Base-by-base conservation (phyloP, 1,140 invertebrate species). In the Lordiphosa mommai region DNA sequence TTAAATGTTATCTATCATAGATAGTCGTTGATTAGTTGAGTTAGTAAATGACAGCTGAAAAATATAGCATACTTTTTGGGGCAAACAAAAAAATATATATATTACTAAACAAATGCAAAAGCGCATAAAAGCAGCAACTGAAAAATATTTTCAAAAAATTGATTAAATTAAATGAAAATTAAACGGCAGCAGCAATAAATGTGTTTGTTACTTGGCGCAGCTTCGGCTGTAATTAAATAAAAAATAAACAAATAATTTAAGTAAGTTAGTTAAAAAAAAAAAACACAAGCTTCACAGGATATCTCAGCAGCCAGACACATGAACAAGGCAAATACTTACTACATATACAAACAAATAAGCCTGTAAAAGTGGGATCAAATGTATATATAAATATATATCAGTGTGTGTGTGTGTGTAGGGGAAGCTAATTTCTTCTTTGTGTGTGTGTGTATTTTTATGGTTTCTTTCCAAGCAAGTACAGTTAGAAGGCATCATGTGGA, bases 261-360 rank as follows among this genome's bases (percentile, higher is more conserved):
- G 57, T 55, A 65, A 46, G 65, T 82, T 53, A 65, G 72, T 63
- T 44, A 51, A 40, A 17, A 55, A 67, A 7, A 41, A 41, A n/a
- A 1, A 17, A 27, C 17, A 41, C 5, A 48, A 36, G 37, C 58
- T 30, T 14, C 16, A n/a, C n/a, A n/a, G n/a, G 44, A 4, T 2
- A 20, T 20, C 0, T 20, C 46, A 43, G 32, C 36, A 30, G 27
- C 37, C 14, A n/a, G 27, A 65, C 38, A 74, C 58, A 77, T 49
- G 53, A 60, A 65, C 55, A 57, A 72, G 58, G 72, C 63, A 52
- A 77, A 84, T 87, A 87, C 84, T 87, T 87, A 87, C 84, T 87
- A 87, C 72, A 86, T 82, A 53, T 73, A 80, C 66, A 82, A 48
- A 76, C 72, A 82, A 68, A 76, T 58, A 82, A 84, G 76, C 76